These are phyloP conservation scores for Echiichthys vipera DNA, from an alignment of 2,797 vertebrate species.

Conservation along the genomic window DNA sequence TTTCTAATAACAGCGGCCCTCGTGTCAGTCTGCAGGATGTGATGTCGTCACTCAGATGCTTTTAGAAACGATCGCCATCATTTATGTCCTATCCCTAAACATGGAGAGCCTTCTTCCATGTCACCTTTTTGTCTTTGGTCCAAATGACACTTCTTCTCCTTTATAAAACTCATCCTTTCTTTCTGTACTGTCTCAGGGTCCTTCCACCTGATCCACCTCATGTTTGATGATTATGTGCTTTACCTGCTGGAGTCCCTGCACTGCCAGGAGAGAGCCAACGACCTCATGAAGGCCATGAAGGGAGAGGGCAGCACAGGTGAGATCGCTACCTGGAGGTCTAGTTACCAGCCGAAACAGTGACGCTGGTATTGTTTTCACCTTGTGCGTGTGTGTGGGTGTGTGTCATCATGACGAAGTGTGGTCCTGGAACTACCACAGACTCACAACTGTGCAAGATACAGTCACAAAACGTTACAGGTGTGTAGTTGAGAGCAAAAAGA, in stretches of 20 bases:
- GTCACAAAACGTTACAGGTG: too few species aligned
- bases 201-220: constrained; percentile 98
- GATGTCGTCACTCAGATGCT: constrained; percentile 58
- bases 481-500: too few species aligned
- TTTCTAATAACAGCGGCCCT: constrained; percentile 49
- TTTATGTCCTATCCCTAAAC: background rate
- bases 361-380: too few species aligned
- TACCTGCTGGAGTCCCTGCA: constrained; percentile 98
- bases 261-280: constrained; percentile 96
- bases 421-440: too few species aligned
- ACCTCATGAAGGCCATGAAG: constrained; percentile 98
- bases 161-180: background rate
- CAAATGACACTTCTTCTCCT: background rate
- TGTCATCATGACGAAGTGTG: too few species aligned
- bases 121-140: background rate
- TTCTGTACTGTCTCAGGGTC: constrained; percentile 88
- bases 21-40: constrained; percentile 61
- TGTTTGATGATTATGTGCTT: constrained; percentile 99
- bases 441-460: too few species aligned
- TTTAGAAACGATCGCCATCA: constrained; percentile 10
- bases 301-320: constrained; percentile 92
- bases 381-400: too few species aligned
- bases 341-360: too few species aligned
- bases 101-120: background rate
- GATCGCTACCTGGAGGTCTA: constrained; percentile 19